Conservation (phyloP, 2,113 vertebrate species). For the Melanerpes aurifrons region DNA sequence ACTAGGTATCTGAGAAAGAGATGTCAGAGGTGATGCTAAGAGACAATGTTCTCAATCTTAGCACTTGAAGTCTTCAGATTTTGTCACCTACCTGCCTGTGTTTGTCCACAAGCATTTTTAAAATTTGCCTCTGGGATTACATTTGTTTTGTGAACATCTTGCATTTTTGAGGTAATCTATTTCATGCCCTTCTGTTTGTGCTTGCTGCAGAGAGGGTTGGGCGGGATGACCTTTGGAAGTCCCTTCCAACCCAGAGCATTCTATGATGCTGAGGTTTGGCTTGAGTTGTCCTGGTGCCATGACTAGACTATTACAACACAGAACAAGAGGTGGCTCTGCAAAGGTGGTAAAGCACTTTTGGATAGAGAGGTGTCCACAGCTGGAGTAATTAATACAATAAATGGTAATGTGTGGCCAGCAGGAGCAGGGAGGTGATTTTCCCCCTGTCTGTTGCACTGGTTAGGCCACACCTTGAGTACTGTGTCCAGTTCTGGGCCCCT, state of each 20-base stretch:
- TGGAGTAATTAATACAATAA: conserved; percentile 32
- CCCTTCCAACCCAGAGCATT: too few species aligned
- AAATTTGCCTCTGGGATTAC: background rate
- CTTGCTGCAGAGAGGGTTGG: too few species aligned
- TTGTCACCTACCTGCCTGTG: background rate
- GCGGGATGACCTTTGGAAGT: too few species aligned
- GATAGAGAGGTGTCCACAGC: conserved; percentile 49
- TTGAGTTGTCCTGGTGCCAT: background rate
- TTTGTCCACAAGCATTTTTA: background rate
- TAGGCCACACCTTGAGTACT: too few species aligned
- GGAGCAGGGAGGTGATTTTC: too few species aligned
- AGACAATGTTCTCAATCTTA: background rate
- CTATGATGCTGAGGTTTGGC: background rate
- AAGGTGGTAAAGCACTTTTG: conserved; percentile 31
- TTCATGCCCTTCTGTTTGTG: background rate
- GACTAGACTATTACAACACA: background rate
- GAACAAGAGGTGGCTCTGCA: background rate
- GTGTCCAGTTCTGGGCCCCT: too few species aligned
- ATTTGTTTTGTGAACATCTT: background rate
- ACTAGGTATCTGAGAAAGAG: background rate
- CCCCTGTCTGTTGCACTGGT: too few species aligned
- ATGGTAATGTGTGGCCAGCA: background rate
- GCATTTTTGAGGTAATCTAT: background rate
- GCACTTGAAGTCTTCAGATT: fast-evolving
- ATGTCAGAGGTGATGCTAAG: background rate